Conservation (phyloP, 2,113 vertebrate species). For the Otis tarda region DNA sequence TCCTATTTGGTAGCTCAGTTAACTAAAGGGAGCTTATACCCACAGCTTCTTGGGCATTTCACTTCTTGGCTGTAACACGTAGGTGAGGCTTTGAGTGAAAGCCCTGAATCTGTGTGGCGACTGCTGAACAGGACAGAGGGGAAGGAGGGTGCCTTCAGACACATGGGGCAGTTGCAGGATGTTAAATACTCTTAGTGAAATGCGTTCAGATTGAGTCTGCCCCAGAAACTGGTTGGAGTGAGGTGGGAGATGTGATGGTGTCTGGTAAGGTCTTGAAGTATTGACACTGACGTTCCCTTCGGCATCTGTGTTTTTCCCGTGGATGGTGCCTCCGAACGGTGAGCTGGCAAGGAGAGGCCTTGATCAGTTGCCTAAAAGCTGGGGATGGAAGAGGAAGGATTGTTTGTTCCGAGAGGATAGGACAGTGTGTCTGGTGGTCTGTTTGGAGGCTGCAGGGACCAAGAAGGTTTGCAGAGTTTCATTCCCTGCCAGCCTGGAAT, state of each 20-base stretch:
- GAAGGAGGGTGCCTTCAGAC: background rate
- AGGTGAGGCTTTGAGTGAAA: background rate
- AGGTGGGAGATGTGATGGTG: background rate
- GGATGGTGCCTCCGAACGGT: background rate
- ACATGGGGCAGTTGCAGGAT: background rate
- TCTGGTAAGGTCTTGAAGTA: background rate
- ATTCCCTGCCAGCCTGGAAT: background rate
- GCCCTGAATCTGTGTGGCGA: background rate
- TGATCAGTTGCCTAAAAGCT: background rate
- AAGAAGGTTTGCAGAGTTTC: background rate
- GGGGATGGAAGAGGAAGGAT: background rate
- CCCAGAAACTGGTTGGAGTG: background rate
- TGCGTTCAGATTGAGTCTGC: background rate
- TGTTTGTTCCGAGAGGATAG: background rate
- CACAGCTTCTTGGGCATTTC: background rate
- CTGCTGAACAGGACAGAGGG: background rate
- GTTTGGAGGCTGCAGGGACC: background rate
- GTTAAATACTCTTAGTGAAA: background rate
- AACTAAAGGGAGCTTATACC: background rate
- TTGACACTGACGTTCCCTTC: background rate
- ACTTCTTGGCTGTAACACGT: accelerated
- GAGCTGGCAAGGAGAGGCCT: background rate
- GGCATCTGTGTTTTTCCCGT: accelerated
- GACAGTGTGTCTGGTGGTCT: background rate
- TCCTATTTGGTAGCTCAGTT: background rate